Conservation (phyloP, 2,113 vertebrate species). For the Dendropsophus ebraccatus region DNA sequence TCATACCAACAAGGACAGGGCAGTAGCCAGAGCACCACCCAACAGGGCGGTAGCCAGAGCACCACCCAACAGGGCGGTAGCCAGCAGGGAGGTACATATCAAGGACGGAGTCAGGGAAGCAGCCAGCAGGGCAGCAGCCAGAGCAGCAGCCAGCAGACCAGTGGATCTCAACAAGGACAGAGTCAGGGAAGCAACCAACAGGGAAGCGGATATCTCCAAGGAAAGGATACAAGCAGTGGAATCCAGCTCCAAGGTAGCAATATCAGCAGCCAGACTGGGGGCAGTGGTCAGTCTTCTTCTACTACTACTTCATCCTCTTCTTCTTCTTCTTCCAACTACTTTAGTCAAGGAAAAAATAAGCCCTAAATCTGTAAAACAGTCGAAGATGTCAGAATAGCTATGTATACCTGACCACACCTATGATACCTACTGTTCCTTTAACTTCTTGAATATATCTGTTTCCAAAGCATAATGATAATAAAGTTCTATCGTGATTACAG, state of each 20-base stretch:
- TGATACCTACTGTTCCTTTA: background rate
- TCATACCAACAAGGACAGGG: background rate
- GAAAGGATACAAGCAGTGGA: background rate
- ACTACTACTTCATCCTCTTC: too few relatives aligned
- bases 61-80: background rate
- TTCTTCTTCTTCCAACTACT: background rate
- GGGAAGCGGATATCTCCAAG: background rate
- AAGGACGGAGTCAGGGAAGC: background rate
- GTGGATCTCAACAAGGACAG: conserved; percentile 10
- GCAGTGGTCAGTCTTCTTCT: too few relatives aligned
- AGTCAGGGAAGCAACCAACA: background rate
- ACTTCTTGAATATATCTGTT: background rate
- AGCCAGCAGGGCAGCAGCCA: background rate
- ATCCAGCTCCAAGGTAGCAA: background rate
- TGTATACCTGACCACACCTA: background rate
- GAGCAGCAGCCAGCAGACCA: background rate
- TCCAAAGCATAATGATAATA: conserved; percentile 33
- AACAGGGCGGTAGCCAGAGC: background rate
- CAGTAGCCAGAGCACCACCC: background rate
- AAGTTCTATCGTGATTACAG: conserved; percentile 2
- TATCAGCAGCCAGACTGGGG: background rate
- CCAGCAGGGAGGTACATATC: background rate
- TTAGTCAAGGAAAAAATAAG: conserved; percentile 50
- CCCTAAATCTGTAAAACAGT: background rate
- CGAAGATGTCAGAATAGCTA: background rate